phyloP scores from a whole-genome alignment of 2,113 vertebrate genomes.

The Spheniscus mendiculus region DNA sequence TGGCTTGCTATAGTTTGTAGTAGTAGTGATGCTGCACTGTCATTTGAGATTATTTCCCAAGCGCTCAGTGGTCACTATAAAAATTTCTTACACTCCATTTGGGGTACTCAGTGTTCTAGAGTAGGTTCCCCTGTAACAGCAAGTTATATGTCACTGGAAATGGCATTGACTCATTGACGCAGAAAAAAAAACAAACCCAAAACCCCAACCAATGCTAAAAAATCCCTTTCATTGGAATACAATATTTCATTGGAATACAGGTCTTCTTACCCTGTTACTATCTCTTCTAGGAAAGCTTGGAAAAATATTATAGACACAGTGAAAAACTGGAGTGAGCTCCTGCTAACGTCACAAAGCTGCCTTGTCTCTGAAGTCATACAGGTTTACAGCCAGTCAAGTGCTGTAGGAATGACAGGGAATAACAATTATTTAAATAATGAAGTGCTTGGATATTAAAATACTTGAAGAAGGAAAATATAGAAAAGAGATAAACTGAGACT shows the following conservation, averaged over 20 bases:
- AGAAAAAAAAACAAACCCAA: background rate
- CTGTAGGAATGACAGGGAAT: background rate
- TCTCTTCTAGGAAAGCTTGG: background rate
- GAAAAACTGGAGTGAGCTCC: background rate
- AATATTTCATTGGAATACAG: background rate
- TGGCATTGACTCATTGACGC: background rate
- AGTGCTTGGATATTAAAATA: background rate
- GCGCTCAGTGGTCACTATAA: background rate
- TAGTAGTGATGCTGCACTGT: background rate
- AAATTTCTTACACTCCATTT: background rate
- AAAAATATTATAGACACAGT: background rate
- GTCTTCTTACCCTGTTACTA: background rate
- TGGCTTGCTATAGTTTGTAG: background rate
- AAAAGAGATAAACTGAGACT: background rate
- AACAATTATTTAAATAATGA: constrained; percentile 9
- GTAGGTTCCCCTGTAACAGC: background rate
- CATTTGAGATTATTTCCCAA: background rate
- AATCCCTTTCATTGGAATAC: background rate
- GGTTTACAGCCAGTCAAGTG: background rate
- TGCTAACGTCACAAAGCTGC: background rate
- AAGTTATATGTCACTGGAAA: background rate
- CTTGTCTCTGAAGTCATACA: background rate
- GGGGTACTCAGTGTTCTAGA: background rate
- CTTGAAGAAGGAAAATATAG: background rate
- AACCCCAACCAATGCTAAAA: background rate